A percentile compares a stretch with the other conserved stretches of the same genome.
Conservation (phyloP, 2,888 invertebrate genomes). For the Tanaodytes sp. region DNA sequence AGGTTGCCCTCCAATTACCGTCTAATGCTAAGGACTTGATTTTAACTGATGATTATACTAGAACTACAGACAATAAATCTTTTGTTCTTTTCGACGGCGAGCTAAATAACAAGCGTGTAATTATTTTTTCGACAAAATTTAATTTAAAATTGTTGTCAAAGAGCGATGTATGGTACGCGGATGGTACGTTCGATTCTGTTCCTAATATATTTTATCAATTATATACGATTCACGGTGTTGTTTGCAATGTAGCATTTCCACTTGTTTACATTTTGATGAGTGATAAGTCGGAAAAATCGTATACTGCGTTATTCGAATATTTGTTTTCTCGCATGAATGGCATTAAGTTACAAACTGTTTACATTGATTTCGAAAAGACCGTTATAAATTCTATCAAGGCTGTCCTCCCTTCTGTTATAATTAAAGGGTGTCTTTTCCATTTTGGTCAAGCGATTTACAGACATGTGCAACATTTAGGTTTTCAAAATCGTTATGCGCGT, state of each 20-base stretch:
- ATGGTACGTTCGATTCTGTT: slow-evolving; percentile 12
- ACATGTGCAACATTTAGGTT: slow-evolving; percentile 1
- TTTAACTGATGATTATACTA: no score
- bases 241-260: not conserved
- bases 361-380: slow-evolving; percentile 13
- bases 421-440: slow-evolving; percentile 17
- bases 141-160: no score
- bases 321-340: not conserved
- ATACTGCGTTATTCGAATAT: not conserved
- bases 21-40: no score
- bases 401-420: not conserved
- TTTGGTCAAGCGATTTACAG: slow-evolving; percentile 16
- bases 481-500: not conserved
- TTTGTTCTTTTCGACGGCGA: no score
- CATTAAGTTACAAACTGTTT: not conserved
- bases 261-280: slow-evolving; percentile 6
- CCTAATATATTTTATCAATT: slow-evolving; percentile 12
- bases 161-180: slow-evolving; percentile 9
- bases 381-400: slow-evolving; percentile 2
- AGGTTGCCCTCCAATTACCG: no score
- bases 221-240: slow-evolving; percentile 14
- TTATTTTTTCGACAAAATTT: no score
- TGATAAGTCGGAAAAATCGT: slow-evolving; percentile 10
- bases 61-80: no score
- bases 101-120: no score